Evolutionary conservation across 2,888 invertebrate genomes (phyloP).

Genomic region (Pollenia griseotomentosa): DNA sequence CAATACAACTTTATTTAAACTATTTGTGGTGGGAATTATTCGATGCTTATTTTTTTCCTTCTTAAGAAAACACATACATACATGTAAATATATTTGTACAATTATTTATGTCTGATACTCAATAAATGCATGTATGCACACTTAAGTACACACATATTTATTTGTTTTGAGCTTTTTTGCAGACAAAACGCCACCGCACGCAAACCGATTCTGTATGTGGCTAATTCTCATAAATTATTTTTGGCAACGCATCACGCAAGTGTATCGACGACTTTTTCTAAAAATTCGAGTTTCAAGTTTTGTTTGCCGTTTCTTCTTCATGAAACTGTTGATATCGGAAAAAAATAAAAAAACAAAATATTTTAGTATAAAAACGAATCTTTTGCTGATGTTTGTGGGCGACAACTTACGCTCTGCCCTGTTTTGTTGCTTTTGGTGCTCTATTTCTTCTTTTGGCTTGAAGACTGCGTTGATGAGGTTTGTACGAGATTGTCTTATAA

Average conservation of each 20-base stretch:
- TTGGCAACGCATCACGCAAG: slow-evolving; percentile 84
- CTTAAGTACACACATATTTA: background rate
- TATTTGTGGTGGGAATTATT: slow-evolving; percentile 64
- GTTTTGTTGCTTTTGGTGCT: slow-evolving; percentile 61
- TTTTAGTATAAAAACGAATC: slow-evolving; percentile 42
- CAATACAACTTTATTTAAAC: slow-evolving; percentile 11
- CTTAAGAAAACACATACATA: background rate
- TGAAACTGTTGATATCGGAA: slow-evolving; percentile 36
- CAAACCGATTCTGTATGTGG: slow-evolving; percentile 75
- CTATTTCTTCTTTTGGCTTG: slow-evolving; percentile 74
- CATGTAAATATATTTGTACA: background rate
- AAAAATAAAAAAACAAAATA: background rate
- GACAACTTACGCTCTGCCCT: slow-evolving; percentile 80
- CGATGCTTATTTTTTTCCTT: slow-evolving; percentile 5
- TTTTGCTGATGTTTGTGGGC: slow-evolving; percentile 81
- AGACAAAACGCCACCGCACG: slow-evolving; percentile 75
- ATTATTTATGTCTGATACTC: slow-evolving; percentile 27
- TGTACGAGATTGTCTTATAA: slow-evolving; percentile 62
- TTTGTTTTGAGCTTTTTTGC: slow-evolving; percentile 55
- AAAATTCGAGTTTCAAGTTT: slow-evolving; percentile 52
- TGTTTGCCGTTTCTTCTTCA: slow-evolving; percentile 69
- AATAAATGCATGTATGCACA: background rate
- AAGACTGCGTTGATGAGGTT: slow-evolving; percentile 43
- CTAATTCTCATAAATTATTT: slow-evolving; percentile 82
- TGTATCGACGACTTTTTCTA: slow-evolving; percentile 75